Evolutionary conservation across 2,113 vertebrate species (phyloP).

Genomic region (Meles meles): DNA sequence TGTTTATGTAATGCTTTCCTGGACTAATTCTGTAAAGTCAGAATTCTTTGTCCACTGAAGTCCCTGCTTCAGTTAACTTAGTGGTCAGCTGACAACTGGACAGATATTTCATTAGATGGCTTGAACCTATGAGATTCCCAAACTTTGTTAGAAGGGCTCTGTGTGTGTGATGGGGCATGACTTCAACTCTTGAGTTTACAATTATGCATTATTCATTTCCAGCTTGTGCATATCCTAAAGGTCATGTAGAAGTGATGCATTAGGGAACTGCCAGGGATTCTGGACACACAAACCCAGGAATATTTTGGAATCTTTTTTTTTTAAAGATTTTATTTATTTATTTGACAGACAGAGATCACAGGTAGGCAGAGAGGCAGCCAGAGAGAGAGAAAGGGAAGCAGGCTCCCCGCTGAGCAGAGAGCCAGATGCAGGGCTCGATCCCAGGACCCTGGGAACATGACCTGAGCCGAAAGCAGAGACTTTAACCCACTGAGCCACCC

Average conservation of each 20-base stretch:
- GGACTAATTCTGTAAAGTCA: not conserved
- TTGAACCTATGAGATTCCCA: not conserved
- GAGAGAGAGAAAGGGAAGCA: too few species aligned
- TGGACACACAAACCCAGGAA: not conserved
- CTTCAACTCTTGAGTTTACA: not conserved
- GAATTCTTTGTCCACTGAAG: not conserved
- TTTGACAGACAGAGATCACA: too few species aligned
- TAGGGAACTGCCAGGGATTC: not conserved
- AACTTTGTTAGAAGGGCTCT: not conserved
- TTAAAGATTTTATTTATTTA: too few species aligned
- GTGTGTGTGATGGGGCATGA: not conserved
- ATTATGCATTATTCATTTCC: not conserved
- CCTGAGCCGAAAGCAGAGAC: too few species aligned
- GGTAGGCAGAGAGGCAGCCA: too few species aligned
- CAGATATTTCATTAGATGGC: not conserved
- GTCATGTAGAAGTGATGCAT: not conserved
- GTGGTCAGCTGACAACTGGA: not conserved
- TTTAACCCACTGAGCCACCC: too few species aligned
- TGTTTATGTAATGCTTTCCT: not conserved
- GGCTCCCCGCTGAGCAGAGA: too few species aligned
- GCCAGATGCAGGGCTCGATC: too few species aligned
- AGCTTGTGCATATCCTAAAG: not conserved
- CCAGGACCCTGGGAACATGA: too few species aligned
- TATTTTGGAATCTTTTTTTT: not conserved
- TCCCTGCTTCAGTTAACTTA: not conserved